Conservation (phyloP, 2,113 vertebrate species). For the Protomyctophum bolini region DNA sequence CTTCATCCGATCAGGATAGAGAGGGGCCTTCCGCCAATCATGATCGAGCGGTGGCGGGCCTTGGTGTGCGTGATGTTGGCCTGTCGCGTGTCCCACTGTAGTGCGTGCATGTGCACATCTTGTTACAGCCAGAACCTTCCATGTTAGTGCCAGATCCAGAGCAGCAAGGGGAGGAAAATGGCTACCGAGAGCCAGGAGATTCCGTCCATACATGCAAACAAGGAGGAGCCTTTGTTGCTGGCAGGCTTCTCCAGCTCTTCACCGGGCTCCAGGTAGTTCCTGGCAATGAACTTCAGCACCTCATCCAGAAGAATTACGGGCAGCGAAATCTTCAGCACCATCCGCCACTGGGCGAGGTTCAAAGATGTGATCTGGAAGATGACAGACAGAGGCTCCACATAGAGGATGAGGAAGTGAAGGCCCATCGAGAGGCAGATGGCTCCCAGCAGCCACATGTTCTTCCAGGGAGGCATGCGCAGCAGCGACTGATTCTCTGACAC, state of each 20-base stretch:
- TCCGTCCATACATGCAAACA: constrained; percentile 87
- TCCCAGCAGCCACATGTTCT: constrained; percentile 73
- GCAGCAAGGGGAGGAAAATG: constrained; percentile 84
- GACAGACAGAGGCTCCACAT: constrained; percentile 88
- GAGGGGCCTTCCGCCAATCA: too few species aligned
- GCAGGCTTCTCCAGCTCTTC: constrained; percentile 85
- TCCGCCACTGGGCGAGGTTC: constrained; percentile 89
- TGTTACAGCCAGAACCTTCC: constrained; percentile 85
- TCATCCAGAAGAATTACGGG: constrained; percentile 91
- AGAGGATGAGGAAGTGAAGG: constrained; percentile 91
- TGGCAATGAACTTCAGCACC: constrained; percentile 87
- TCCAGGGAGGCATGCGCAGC: constrained; percentile 90
- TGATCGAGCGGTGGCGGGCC: too few species aligned
- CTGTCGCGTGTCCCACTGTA: too few species aligned
- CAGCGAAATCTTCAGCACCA: constrained; percentile 91
- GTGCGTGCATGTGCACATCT: too few species aligned
- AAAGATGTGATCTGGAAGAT: constrained; percentile 92
- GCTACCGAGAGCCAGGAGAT: constrained; percentile 91
- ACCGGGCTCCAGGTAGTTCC: constrained; percentile 90
- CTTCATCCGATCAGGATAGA: too few species aligned
- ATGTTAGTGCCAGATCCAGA: constrained; percentile 95
- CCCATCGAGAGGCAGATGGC: constrained; percentile 90
- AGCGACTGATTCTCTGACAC: constrained; percentile 90
- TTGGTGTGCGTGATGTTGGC: too few species aligned
- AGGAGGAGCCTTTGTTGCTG: constrained; percentile 76